phyloP scores from a whole-genome alignment of 2,888 invertebrate genomes.

The Gnatocerus cornutus region DNA sequence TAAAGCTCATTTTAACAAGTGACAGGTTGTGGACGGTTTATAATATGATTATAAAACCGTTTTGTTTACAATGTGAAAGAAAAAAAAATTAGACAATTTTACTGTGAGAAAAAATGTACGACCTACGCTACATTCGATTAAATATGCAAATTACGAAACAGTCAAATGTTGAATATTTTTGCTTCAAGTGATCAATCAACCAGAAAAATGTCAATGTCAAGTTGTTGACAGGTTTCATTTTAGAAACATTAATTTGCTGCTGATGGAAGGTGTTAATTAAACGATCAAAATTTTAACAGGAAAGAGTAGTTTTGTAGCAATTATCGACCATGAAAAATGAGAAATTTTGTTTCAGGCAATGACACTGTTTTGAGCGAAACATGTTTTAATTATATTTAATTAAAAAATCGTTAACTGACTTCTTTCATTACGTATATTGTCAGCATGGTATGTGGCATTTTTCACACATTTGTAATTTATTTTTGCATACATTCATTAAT shows the following conservation, averaged over 20 bases:
- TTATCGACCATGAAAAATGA: too few species aligned
- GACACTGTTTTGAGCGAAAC: too few species aligned
- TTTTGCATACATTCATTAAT: too few species aligned
- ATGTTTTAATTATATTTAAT: too few species aligned
- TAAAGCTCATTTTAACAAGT: conserved; percentile 16
- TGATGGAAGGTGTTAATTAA: conserved; percentile 26
- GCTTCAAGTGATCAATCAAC: conserved; percentile 20
- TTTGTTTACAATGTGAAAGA: conserved; percentile 8
- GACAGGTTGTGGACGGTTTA: conserved; percentile 28
- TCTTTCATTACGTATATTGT: too few species aligned
- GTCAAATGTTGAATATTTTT: conserved; percentile 13
- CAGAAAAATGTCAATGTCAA: conserved; percentile 26
- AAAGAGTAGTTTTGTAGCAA: too few species aligned
- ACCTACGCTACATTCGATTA: conserved; percentile 2
- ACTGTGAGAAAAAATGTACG: conserved; percentile 1
- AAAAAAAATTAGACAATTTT: not conserved
- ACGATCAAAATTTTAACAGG: conserved; percentile 17
- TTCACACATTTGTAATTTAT: too few species aligned
- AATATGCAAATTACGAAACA: conserved; percentile 3
- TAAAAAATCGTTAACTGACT: too few species aligned
- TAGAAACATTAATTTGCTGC: conserved; percentile 3
- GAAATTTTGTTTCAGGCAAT: too few species aligned
- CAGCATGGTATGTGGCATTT: too few species aligned
- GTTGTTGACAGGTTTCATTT: conserved; percentile 11
- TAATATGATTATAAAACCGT: conserved; percentile 21